Percentiles rank a stretch among this genome's conserved stretches.
Conservation (phyloP, 2,888 invertebrate genomes). For the Halictus quadricinctus region DNA sequence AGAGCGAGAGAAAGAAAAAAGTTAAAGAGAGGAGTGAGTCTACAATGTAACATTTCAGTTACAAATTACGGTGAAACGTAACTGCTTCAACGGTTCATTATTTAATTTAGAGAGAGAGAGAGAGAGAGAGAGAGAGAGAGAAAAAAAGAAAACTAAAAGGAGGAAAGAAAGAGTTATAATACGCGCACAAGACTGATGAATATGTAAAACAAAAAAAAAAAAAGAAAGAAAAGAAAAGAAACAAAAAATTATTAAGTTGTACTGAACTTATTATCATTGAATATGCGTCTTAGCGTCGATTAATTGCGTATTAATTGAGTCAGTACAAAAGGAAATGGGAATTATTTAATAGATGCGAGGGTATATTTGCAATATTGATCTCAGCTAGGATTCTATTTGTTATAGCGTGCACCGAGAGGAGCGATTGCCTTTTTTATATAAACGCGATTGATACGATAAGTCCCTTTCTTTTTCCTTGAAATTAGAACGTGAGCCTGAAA, state of each 20-base stretch:
- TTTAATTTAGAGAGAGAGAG: not conserved
- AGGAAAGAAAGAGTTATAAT: conserved; percentile 31
- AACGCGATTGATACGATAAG: conserved; percentile 44
- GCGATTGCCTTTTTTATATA: conserved; percentile 51
- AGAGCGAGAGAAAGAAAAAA: conserved; percentile 1
- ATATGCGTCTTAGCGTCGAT: conserved; percentile 31
- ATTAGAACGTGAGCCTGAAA: conserved; percentile 27
- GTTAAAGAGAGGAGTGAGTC: conserved; percentile 20
- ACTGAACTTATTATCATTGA: conserved; percentile 32
- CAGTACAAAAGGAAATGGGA: conserved; percentile 37
- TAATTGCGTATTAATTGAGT: conserved; percentile 39
- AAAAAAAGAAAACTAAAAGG: not conserved
- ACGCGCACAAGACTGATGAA: conserved; percentile 63
- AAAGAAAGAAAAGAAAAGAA: not conserved
- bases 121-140: too few relatives aligned
- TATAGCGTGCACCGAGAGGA: conserved; percentile 53
- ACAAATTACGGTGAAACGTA: conserved; percentile 50
- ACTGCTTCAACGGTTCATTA: conserved; percentile 63
- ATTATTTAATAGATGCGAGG: conserved; percentile 42
- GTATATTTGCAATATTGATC: conserved; percentile 56
- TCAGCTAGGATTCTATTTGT: conserved; percentile 56
- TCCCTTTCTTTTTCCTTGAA: conserved; percentile 16
- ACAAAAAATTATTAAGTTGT: conserved; percentile 31
- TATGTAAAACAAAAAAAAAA: conserved; percentile 30
- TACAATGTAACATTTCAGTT: conserved; percentile 51